Conservation (phyloP, 2,888 invertebrate species). For the Ectemnius continuus region DNA sequence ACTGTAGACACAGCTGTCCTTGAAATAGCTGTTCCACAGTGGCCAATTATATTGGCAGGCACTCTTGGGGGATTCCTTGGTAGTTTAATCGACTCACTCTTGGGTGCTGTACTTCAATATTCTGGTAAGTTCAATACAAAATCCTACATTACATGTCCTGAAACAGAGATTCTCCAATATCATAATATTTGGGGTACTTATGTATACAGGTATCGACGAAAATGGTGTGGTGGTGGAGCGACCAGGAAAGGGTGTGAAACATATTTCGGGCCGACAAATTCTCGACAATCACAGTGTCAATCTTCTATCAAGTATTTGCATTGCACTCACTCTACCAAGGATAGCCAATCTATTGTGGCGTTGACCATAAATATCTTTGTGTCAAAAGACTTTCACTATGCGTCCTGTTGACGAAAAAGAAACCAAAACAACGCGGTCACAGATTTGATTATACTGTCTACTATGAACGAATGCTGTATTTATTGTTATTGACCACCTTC, state of each 20-base stretch:
- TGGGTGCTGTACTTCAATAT: conserved; percentile 92
- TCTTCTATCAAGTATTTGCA: conserved; percentile 87
- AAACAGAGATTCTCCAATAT: neutral
- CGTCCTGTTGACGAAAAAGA: neutral
- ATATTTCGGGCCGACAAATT: conserved; percentile 87
- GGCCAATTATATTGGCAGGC: conserved; percentile 87
- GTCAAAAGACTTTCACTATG: neutral
- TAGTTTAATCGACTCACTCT: conserved; percentile 88
- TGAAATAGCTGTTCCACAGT: conserved; percentile 84
- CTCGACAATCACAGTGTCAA: conserved; percentile 94
- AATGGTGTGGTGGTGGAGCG: conserved; percentile 85
- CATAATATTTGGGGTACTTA: neutral
- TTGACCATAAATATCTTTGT: conserved; percentile 19
- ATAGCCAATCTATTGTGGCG: conserved; percentile 82
- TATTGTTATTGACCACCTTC: neutral
- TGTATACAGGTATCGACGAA: conserved; percentile 82
- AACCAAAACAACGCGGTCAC: neutral
- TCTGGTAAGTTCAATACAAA: conserved; percentile 81
- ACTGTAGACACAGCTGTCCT: conserved; percentile 82
- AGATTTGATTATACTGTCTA: neutral
- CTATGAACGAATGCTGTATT: neutral
- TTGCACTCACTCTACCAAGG: conserved; percentile 85
- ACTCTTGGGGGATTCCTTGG: conserved; percentile 88
- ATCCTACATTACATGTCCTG: too few species aligned
- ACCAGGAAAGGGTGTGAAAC: conserved; percentile 84